Base-by-base conservation (phyloP, 2,113 vertebrate species). In the Sclerurus mexicanus region DNA sequence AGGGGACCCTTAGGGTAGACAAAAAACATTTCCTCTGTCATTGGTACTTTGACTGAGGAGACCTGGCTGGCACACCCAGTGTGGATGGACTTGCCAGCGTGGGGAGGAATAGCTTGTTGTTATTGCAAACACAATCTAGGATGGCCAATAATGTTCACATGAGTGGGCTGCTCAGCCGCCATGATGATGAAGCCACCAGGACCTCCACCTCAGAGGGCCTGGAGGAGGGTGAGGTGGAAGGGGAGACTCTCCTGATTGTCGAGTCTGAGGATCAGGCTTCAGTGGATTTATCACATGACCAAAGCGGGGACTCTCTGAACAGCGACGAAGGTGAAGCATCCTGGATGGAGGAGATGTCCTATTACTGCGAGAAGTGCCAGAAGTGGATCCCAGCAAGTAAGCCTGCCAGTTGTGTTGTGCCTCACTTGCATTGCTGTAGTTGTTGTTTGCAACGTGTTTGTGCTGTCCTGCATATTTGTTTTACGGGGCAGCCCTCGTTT, bases 161-260 rank as follows among this genome's bases (percentile, higher is more conserved):
- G 91, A 97, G 98, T 12, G 96, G 97, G 14, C 96, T 97, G 56
- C 97, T 97, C 30, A 98, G 97, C 75, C 98, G 98, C 11, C 98
- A 98, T 0, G 99, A 99, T 31, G 99, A 99, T 11, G 99, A 99
- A 89, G 98, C 98, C n/a, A 98, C 98, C 6, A 98, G 99, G 74
- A 99, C 98, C 1, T 99, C 99, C 2, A 98, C 98, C 28, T 99
- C 99, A 0, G 99, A 99, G 91, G 99, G 99, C 2, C 97, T 99
- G 98, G 99, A 99, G 94, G 99, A 99, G 82, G 99, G 99, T 0
- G 99, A 99, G 95, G 99, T 99, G 95, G 99, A 99, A 96, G 99
- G 99, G 1, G 99, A 99, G 95, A 99, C 99, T 0, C 98, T 99
- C 31, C 96, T 99, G 35, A 99, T 99, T 2, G 99, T 99, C 1